Percentiles rank a stretch among this genome's conserved stretches.
phyloP scores from a whole-genome alignment of 2,888 invertebrate species.

The Hirtodrosophila trivittata region DNA sequence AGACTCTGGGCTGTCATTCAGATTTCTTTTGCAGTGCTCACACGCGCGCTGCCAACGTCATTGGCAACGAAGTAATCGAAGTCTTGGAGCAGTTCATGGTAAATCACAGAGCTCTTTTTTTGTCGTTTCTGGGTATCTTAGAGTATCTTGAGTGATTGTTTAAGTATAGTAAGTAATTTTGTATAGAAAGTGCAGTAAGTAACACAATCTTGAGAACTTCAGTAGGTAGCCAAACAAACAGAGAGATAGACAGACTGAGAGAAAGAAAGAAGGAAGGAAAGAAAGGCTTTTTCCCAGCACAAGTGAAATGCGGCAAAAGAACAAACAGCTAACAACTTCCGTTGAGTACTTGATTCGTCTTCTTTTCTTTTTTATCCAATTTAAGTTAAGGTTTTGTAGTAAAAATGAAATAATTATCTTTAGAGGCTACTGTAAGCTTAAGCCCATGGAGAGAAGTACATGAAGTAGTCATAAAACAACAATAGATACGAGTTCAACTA shows the following conservation, averaged over 20 bases:
- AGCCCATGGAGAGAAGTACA: constrained; percentile 2
- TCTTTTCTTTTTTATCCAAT: neutral
- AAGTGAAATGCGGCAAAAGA: constrained; percentile 37
- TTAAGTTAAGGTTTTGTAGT: constrained; percentile 14
- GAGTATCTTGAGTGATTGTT: constrained; percentile 11
- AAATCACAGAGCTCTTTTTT: constrained; percentile 15
- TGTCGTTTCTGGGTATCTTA: neutral
- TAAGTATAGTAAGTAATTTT: constrained; percentile 28
- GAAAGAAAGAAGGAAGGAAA: constrained; percentile 10
- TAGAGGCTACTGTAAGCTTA: constrained; percentile 32
- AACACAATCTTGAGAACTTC: neutral
- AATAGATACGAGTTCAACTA: constrained; percentile 35
- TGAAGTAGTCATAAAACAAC: neutral
- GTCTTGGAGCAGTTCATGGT: constrained; percentile 38
- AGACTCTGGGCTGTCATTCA: constrained; percentile 60
- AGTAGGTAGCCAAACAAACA: neutral
- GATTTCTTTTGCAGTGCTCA: constrained; percentile 61
- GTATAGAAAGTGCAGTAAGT: constrained; percentile 40
- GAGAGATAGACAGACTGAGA: neutral
- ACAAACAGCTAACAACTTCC: constrained; percentile 48
- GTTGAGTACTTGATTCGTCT: constrained; percentile 15
- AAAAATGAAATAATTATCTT: constrained; percentile 48
- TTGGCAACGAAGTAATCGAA: constrained; percentile 30
- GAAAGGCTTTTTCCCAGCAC: constrained; percentile 42
- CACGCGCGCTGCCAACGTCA: constrained; percentile 63